Evolutionary conservation across 1,140 invertebrate species (phyloP), one percentile per base, ranked within the genome.

Genomic region (Habropoda laboriosa): DNA sequence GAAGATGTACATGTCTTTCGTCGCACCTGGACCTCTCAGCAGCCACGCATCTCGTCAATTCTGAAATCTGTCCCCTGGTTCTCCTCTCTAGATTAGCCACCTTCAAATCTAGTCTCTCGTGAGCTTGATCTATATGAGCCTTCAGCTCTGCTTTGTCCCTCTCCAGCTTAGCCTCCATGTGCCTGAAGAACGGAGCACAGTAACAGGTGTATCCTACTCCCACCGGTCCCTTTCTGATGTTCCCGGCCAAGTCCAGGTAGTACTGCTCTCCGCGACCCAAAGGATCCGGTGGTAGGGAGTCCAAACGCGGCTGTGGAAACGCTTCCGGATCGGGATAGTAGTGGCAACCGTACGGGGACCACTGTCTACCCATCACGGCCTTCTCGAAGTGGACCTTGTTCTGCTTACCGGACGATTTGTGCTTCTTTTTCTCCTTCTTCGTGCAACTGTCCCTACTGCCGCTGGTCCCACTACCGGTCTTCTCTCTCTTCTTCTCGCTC

Each of bases 241-340:
- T 98, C 4, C 98, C 98, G n/a, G 97, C 98, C 70, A 99, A 93
- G 91, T 99, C 98, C 68, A 98, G 94, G 92, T 97, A 99, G 92
- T 99, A 99, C 89, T 99, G 98, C 91, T 98, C 97, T 24, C 98
- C 98, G 82, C 96, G 96, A 82, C 95, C 95, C 1, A 99, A 92
- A 0, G 97, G 97, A 91, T 98, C 97, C 86, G 96, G 94, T 51
- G 97, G 97, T 75, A 98, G 91, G 13, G 97, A 96, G 90, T 97
- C 96, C 72, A 98, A 90, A 84, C 96, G 96, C 58, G 97, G 96
- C 82, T 96, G 95, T 58, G 98, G 96, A 93, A 98, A 96, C 73
- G 96, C 96, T 90, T 95, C 95, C 2, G 96, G 95, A 90, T 97
- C 96, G 0, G 97, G 97, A 89, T 96, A 97, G 86, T 97, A 97